A percentile compares a stretch with the other conserved stretches of the same genome.
phyloP scores from a whole-genome alignment of 2,888 invertebrate genomes.

The Leptinotarsa juncta region DNA sequence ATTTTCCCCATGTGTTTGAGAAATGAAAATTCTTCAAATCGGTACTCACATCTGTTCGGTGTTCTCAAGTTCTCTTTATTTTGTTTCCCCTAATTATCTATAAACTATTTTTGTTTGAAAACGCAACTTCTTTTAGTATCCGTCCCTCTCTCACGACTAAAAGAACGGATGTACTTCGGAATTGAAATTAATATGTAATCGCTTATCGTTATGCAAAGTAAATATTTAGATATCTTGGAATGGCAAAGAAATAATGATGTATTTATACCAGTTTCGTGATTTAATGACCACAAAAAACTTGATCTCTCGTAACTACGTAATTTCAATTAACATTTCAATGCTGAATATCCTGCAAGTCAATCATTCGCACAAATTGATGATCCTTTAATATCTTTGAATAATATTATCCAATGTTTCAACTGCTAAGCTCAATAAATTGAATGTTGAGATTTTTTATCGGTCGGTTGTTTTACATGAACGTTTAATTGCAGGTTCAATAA shows the following conservation, averaged over 20 bases:
- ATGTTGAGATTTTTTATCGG: background rate
- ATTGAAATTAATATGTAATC: background rate
- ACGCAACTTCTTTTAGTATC: too few relatives aligned
- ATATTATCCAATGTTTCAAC: background rate
- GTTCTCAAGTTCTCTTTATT: too few relatives aligned
- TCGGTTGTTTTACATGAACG: too few relatives aligned
- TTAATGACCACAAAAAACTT: background rate
- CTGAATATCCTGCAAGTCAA: background rate
- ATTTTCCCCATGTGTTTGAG: too few relatives aligned
- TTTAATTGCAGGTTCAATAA: too few relatives aligned
- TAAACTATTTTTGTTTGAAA: too few relatives aligned
- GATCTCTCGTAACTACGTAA: background rate
- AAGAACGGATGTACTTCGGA: constrained; percentile 1
- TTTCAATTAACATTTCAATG: background rate
- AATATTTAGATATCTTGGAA: background rate
- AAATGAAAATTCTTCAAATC: too few relatives aligned
- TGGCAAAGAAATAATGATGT: background rate
- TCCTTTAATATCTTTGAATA: background rate
- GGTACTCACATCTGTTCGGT: too few relatives aligned
- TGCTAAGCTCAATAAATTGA: background rate
- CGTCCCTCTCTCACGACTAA: background rate
- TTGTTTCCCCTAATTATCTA: too few relatives aligned
- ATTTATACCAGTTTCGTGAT: background rate
- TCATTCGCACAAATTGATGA: background rate
- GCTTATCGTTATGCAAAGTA: background rate